These are phyloP conservation scores for Chromobotia macracanthus DNA, from an alignment of 2,797 vertebrate genomes.

Conservation along the genomic window DNA sequence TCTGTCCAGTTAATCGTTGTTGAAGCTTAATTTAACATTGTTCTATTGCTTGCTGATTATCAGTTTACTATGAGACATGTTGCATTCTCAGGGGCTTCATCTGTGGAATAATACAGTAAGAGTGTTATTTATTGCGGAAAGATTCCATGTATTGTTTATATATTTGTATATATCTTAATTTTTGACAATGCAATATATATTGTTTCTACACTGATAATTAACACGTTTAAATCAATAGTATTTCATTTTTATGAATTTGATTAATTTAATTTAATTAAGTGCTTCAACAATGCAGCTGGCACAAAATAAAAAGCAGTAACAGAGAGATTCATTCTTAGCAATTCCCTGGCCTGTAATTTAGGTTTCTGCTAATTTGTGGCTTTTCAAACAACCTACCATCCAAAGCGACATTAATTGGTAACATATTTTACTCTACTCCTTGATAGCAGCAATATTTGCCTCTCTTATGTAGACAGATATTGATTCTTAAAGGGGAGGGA, in stretches of 20 bases:
- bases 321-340: background rate
- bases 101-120: slow-evolving; percentile 13
- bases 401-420: slow-evolving; percentile 24
- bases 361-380: background rate
- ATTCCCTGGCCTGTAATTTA: background rate
- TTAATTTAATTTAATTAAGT: background rate
- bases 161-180: too few species aligned
- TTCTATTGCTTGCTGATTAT: background rate
- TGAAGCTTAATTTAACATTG: slow-evolving; percentile 55
- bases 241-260: background rate
- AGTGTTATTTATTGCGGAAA: background rate
- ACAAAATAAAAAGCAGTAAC: background rate
- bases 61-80: slow-evolving; percentile 27
- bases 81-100: background rate
- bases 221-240: too few species aligned
- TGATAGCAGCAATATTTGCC: slow-evolving; percentile 26
- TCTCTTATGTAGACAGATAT: slow-evolving; percentile 22
- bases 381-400: slow-evolving; percentile 31
- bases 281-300: background rate
- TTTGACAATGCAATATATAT: too few species aligned
- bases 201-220: too few species aligned
- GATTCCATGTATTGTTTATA: background rate
- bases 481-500: slow-evolving; percentile 23
- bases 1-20: slow-evolving; percentile 46
- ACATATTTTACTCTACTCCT: slow-evolving; percentile 11